Base-by-base conservation (phyloP, 2,888 invertebrate genomes). In the Ormyrus nitidulus region DNA sequence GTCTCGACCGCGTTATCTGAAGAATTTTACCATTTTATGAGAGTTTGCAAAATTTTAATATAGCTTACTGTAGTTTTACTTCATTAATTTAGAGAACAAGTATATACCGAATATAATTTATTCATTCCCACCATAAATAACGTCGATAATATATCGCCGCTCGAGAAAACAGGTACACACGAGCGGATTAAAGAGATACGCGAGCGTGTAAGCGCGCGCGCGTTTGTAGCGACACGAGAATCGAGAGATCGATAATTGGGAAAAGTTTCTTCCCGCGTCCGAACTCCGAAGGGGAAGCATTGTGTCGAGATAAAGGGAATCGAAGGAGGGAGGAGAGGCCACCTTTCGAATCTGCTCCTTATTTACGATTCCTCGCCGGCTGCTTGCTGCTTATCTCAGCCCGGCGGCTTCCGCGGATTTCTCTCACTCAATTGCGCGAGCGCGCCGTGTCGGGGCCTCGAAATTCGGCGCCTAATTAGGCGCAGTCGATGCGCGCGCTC, bases 381-480 rank as follows among this genome's bases (percentile, higher is more conserved):
- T 19, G 44, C 66, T 56, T 59, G 11, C n/a, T 19, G 44, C 66
- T 56, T 59, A 66, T 66, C 66, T 13, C n/a, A 10, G 19, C 48
- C 2, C 1, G n/a, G 65, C 1, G n/a, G 65, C 54, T 64, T 49
- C 49, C 64, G 59, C 66, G 62, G 62, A 66, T 74, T 74, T 79
- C 69, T 79, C 78, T 69, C 73, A 69, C 68, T 73, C 53, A 79
- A 79, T 79, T 74, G 74, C 58, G 13, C 44, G 54, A 19, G 34
- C 53, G 11, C 11, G n/a, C n/a, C n/a, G n/a, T n/a, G n/a, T 13
- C 13, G 64, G 19, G 59, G 6, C n/a, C 13, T 76, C 71, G 64
- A 80, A 80, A 76, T 80, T 80, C 65, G 71, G 66, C 56, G 76
- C 19, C 19, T 80, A 80, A 76, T 80, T 71, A 68, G 73, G 56